Percentiles rank a stretch among this genome's conserved stretches.
These are phyloP conservation scores for Zaprionus obscuricornis DNA, from an alignment of 2,888 invertebrate genomes.

Conservation along the genomic window DNA sequence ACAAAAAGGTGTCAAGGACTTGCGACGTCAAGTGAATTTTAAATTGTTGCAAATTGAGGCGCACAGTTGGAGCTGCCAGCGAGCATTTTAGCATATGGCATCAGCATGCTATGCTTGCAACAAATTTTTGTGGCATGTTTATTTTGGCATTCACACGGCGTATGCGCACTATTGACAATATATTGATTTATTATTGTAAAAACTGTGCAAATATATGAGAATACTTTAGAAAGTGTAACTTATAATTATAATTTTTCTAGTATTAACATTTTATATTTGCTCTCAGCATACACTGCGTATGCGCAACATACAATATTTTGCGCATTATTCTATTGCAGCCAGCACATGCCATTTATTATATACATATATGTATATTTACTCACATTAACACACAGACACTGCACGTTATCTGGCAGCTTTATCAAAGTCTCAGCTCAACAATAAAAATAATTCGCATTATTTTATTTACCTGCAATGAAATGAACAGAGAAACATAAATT, in stretches of 20 bases:
- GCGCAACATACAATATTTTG: no score
- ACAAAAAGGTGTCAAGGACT: slow-evolving; percentile 74
- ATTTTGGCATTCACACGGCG: neutral
- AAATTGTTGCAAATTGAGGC: slow-evolving; percentile 39
- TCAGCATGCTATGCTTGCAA: slow-evolving; percentile 24
- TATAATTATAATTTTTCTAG: no score
- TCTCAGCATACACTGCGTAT: slow-evolving; percentile 24
- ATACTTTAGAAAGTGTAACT: no score
- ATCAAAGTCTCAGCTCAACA: slow-evolving; percentile 36
- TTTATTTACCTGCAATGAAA: slow-evolving; percentile 71
- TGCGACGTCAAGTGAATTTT: slow-evolving; percentile 60
- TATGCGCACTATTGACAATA: neutral
- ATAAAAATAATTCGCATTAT: slow-evolving; percentile 58
- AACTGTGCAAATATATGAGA: no score
- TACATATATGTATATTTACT: slow-evolving; percentile 23
- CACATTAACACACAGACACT: slow-evolving; percentile 3
- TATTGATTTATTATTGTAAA: no score
- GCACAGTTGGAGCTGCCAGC: neutral
- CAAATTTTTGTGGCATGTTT: neutral
- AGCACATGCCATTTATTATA: no score
- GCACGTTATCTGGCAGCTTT: slow-evolving; percentile 46
- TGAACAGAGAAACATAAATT: slow-evolving; percentile 53
- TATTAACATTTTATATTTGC: no score
- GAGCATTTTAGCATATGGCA: slow-evolving; percentile 7
- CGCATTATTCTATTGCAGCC: no score